A percentile compares a stretch with the other conserved stretches of the same genome.
phyloP scores from a whole-genome alignment of 1,140 invertebrate species.

The Rhopalosiphum maidis region DNA sequence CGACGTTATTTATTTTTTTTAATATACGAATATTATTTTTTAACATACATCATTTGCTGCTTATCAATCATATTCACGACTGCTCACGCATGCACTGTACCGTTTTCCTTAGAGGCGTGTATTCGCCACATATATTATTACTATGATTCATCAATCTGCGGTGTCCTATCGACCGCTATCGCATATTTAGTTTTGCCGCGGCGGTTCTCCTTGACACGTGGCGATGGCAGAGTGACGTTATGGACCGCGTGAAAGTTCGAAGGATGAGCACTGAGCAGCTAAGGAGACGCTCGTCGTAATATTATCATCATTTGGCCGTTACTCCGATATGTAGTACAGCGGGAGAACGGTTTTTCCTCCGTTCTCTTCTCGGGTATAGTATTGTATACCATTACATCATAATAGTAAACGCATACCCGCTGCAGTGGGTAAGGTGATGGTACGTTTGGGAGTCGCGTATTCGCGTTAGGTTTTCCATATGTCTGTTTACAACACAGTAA shows the following conservation, averaged over 20 bases:
- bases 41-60: neutral
- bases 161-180: neutral
- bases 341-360: conserved; percentile 13
- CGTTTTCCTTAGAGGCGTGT: neutral
- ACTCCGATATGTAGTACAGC: too few relatives aligned
- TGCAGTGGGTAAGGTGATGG: neutral
- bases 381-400: too few relatives aligned
- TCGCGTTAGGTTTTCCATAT: neutral
- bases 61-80: neutral
- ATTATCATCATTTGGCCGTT: conserved; percentile 10
- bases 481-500: neutral
- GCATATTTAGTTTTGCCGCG: neutral
- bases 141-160: neutral
- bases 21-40: conserved; percentile 24
- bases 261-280: conserved; percentile 31
- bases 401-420: too few relatives aligned
- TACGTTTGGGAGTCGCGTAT: neutral
- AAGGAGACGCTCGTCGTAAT: neutral
- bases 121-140: neutral
- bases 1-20: neutral
- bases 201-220: conserved; percentile 19
- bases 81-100: neutral
- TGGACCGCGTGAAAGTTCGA: conserved; percentile 38
- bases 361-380: neutral
- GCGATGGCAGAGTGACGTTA: neutral